Evolutionary conservation across 2,113 vertebrate genomes (phyloP).

Genomic region (Haliaeetus leucogaster): DNA sequence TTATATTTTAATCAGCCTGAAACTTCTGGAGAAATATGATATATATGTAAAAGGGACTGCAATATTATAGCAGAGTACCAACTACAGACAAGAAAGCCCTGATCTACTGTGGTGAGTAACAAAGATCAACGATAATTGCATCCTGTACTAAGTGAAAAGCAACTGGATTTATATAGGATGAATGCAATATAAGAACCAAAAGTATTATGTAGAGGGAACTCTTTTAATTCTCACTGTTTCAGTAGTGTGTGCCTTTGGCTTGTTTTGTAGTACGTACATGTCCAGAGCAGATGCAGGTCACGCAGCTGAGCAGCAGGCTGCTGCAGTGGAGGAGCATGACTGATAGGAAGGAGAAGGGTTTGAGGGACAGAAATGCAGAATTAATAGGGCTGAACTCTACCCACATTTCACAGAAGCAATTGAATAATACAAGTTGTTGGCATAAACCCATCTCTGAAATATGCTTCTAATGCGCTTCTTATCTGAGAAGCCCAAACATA

Average conservation of each 20-base stretch:
- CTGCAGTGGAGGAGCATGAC: not conserved
- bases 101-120: not conserved
- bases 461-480: not conserved
- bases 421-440: not conserved
- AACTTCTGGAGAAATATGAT: not conserved
- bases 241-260: not conserved
- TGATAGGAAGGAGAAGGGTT: not conserved
- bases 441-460: not conserved
- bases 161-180: not conserved
- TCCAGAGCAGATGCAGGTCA: not conserved
- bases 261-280: accelerated
- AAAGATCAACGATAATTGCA: not conserved
- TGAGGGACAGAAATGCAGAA: not conserved
- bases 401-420: not conserved
- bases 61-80: not conserved
- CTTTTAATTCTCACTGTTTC: not conserved
- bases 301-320: not conserved
- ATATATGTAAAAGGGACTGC: not conserved
- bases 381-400: not conserved
- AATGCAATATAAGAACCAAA: not conserved
- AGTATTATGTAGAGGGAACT: not conserved
- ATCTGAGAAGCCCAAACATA: not conserved
- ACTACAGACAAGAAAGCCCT: not conserved
- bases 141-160: not conserved
- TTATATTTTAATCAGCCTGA: not conserved